These are phyloP conservation scores for Oxycera nigricornis DNA, from an alignment of 2,888 invertebrate species.

Conservation along the genomic window DNA sequence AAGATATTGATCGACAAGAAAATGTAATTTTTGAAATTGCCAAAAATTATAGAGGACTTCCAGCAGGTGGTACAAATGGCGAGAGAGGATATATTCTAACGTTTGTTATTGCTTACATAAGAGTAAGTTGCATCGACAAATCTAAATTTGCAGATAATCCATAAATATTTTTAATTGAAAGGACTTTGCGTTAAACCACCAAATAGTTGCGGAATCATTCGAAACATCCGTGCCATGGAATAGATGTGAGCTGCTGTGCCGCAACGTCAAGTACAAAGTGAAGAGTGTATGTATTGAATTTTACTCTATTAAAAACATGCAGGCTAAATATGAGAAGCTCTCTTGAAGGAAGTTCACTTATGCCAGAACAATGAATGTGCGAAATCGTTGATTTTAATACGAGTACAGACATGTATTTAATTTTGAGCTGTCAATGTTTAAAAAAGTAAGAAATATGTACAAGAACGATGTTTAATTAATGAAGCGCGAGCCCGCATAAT, in stretches of 20 bases:
- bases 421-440: background rate
- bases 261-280: slow-evolving; percentile 87
- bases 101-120: slow-evolving; percentile 96
- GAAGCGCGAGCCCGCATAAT: no score
- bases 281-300: slow-evolving; percentile 62
- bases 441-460: background rate
- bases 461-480: no score
- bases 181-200: slow-evolving; percentile 90
- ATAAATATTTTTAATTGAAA: slow-evolving; percentile 59
- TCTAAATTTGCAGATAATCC: background rate
- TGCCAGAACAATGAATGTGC: no score
- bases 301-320: background rate
- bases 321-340: background rate
- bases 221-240: slow-evolving; percentile 99
- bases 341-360: no score
- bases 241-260: slow-evolving; percentile 79
- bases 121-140: slow-evolving; percentile 68
- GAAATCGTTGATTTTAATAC: no score
- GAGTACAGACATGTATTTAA: no score
- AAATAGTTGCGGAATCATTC: slow-evolving; percentile 94
- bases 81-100: slow-evolving; percentile 94
- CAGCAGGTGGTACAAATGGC: slow-evolving; percentile 93
- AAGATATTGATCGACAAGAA: slow-evolving; percentile 79
- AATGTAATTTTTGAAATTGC: slow-evolving; percentile 82
- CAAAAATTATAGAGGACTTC: slow-evolving; percentile 77